Evolutionary conservation across 2,113 vertebrate species (phyloP).

Genomic region (Callionymus lyra): DNA sequence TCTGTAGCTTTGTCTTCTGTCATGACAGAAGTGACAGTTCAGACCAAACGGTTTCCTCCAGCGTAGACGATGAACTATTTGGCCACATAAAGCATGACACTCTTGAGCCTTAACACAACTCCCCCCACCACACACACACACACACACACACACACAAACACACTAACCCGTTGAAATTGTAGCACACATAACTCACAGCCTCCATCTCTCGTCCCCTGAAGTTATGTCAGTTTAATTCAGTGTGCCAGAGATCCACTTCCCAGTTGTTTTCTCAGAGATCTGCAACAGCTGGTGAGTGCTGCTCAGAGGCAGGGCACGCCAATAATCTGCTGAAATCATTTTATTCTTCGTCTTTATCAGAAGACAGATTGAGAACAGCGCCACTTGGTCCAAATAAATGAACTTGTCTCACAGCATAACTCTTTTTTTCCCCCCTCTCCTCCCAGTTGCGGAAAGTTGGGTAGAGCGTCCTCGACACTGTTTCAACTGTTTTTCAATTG

Average conservation of each 20-base stretch:
- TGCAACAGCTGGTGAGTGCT: slow-evolving; percentile 49
- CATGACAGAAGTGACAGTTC: slow-evolving; percentile 34
- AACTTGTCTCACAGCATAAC: slow-evolving; percentile 35
- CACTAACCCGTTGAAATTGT: slow-evolving; percentile 1
- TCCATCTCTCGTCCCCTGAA: slow-evolving; percentile 27
- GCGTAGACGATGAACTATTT: slow-evolving; percentile 28
- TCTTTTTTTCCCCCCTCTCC: background rate
- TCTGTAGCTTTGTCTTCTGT: slow-evolving; percentile 7
- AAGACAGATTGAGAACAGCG: slow-evolving; percentile 49
- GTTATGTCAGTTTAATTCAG: slow-evolving; percentile 40
- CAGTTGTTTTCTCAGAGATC: slow-evolving; percentile 20
- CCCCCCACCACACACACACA: slow-evolving; percentile 14
- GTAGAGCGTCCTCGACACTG: slow-evolving; percentile 12
- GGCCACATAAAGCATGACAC: slow-evolving; percentile 21
- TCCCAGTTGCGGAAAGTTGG: background rate
- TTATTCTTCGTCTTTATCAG: slow-evolving; percentile 41
- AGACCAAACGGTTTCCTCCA: slow-evolving; percentile 33
- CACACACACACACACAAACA: slow-evolving; percentile 7
- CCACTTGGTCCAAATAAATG: slow-evolving; percentile 50
- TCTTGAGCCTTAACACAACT: background rate
- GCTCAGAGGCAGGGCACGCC: slow-evolving; percentile 44
- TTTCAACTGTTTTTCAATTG: slow-evolving; percentile 41
- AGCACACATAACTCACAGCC: slow-evolving; percentile 5
- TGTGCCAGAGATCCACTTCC: background rate
- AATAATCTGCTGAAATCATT: slow-evolving; percentile 61